A percentile compares a stretch with the other conserved stretches of the same genome.
Evolutionary conservation across 2,888 invertebrate genomes (phyloP).

Genomic region (Microlaimidae sp.): DNA sequence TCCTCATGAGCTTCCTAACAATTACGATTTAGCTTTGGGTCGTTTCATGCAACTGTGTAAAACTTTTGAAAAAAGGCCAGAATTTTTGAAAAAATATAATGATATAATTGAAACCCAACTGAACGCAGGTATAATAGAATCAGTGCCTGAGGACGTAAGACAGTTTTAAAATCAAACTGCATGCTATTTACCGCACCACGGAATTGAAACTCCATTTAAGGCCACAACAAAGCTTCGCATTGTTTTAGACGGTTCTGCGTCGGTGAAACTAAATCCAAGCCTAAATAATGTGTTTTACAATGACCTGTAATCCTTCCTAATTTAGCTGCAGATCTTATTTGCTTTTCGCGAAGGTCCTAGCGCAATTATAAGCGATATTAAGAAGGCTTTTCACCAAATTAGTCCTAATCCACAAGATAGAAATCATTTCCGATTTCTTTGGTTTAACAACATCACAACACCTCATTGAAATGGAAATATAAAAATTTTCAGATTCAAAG

Average conservation of each 20-base stretch:
- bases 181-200: conserved; percentile 27
- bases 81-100: not conserved
- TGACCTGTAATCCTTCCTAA: conserved; percentile 34
- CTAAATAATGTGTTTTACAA: conserved; percentile 30
- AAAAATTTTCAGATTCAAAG: conserved; percentile 18
- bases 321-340: conserved; percentile 26
- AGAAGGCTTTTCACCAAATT: conserved; percentile 36
- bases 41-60: not conserved
- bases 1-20: not conserved
- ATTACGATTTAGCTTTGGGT: not conserved
- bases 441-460: conserved; percentile 23
- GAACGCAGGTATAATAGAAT: not conserved
- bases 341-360: conserved; percentile 25
- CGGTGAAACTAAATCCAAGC: conserved; percentile 20
- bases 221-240: conserved; percentile 27
- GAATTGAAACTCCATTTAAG: conserved; percentile 20
- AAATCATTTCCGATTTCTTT: conserved; percentile 34
- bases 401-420: conserved; percentile 7
- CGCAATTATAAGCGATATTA: conserved; percentile 33
- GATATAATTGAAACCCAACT: not conserved
- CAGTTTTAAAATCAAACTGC: not conserved
- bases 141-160: not conserved
- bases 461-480: conserved; percentile 11
- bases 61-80: no score
- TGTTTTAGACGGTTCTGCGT: conserved; percentile 29